Percentiles rank a stretch among this genome's conserved stretches.
phyloP scores from a whole-genome alignment of 2,113 vertebrate genomes.

The Sylvietta virens region DNA sequence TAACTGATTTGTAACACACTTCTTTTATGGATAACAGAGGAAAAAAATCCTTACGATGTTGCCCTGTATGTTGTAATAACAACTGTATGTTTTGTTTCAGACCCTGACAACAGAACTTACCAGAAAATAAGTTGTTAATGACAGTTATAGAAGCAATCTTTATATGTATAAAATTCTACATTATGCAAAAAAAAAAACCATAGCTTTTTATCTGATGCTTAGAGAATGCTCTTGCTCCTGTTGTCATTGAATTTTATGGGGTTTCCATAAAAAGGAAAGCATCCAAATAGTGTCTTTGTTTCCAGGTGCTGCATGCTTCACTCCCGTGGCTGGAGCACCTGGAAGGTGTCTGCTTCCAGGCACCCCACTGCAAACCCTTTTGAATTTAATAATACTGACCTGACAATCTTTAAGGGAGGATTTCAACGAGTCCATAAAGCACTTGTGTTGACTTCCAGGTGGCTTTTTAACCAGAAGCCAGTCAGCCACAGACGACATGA shows the following conservation, averaged over 20 bases:
- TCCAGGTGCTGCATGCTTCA: not conserved
- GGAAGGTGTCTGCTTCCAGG: not conserved
- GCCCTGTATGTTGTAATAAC: not conserved
- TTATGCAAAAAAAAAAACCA: not conserved
- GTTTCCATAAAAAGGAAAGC: not conserved
- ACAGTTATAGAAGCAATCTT: not conserved
- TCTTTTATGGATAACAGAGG: not conserved
- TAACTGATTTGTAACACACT: not conserved
- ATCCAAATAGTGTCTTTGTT: not conserved
- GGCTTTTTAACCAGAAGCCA: not conserved
- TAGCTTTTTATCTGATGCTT: not conserved
- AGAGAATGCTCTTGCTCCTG: not conserved
- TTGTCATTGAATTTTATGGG: not conserved
- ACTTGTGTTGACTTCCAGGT: not conserved
- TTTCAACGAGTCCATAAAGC: not conserved
- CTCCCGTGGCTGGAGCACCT: not conserved
- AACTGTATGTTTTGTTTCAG: not conserved
- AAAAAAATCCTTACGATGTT: not conserved
- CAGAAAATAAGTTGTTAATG: not conserved
- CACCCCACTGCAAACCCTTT: not conserved
- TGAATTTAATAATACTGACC: not conserved
- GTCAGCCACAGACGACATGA: not conserved
- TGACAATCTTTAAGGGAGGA: not conserved
- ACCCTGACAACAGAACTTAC: not conserved
- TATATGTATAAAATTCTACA: not conserved